Conservation (phyloP, 2,888 invertebrate genomes). For the Linnaemya vulpina region DNA sequence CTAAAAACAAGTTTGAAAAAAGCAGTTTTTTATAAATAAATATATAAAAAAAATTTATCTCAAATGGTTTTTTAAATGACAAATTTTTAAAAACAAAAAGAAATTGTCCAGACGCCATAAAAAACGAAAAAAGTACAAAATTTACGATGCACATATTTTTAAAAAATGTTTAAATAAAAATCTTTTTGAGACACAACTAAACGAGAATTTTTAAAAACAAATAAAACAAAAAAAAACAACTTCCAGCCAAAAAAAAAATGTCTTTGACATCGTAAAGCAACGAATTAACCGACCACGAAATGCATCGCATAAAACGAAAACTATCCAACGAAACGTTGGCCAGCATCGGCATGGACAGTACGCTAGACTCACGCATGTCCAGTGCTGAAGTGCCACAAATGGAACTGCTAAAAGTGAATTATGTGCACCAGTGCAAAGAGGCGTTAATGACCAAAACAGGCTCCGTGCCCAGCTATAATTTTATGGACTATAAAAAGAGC, state of each 20-base stretch:
- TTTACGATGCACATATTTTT: not conserved
- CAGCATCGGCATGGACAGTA: constrained; percentile 76
- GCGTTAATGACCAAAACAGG: constrained; percentile 77
- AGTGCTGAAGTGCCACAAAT: constrained; percentile 81
- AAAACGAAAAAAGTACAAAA: constrained; percentile 7
- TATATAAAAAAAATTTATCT: not conserved
- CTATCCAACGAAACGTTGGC: constrained; percentile 72
- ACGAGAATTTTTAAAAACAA: not conserved
- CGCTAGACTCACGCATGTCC: constrained; percentile 80
- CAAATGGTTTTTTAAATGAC: not conserved
- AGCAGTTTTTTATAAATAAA: not conserved
- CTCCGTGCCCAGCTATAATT: constrained; percentile 60
- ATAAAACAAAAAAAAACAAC: not conserved
- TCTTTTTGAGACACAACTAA: not conserved
- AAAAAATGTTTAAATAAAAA: not conserved
- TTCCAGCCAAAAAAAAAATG: not conserved
- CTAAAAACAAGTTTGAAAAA: not conserved
- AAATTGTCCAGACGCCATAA: not conserved
- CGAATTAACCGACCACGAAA: constrained; percentile 62
- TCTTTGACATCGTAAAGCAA: not conserved
- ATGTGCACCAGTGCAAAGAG: constrained; percentile 81
- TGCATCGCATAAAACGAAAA: constrained; percentile 77
- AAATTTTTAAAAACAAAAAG: not conserved
- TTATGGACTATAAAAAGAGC: constrained; percentile 69
- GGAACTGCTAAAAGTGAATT: constrained; percentile 82